Conservation (phyloP, 2,888 invertebrate genomes). For the Fragum whitleyi region DNA sequence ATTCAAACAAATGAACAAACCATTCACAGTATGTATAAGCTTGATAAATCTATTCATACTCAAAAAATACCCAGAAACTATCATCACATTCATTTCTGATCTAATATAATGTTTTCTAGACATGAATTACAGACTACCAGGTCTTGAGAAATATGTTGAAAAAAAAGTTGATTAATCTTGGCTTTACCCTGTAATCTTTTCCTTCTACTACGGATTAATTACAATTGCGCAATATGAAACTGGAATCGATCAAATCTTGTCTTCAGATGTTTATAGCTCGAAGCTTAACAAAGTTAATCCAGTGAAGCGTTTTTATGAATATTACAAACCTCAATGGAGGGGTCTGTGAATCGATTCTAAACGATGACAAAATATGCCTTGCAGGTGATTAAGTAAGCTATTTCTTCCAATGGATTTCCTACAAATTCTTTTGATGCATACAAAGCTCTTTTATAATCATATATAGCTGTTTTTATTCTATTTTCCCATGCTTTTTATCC, state of each 20-base stretch:
- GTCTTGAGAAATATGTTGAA: background rate
- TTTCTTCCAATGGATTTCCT: background rate
- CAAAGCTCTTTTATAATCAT: too few species aligned
- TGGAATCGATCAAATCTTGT: background rate
- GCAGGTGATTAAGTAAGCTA: background rate
- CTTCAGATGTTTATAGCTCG: background rate
- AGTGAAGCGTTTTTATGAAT: constrained; percentile 1
- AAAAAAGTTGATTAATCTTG: background rate
- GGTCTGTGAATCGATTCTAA: constrained; percentile 1
- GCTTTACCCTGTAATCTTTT: constrained; percentile 1
- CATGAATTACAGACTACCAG: background rate
- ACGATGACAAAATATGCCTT: background rate
- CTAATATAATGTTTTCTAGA: constrained; percentile 6
- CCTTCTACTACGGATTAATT: background rate
- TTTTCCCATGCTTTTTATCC: too few species aligned
- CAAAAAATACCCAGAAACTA: too few species aligned
- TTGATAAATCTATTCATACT: too few species aligned
- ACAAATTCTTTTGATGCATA: too few species aligned
- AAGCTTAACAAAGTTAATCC: background rate
- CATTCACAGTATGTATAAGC: too few species aligned
- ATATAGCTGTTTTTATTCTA: too few species aligned
- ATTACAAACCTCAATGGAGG: background rate
- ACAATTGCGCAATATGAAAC: background rate
- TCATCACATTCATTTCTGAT: background rate
- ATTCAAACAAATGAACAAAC: too few species aligned